Conservation (phyloP, 2,113 vertebrate genomes). For the Anguilla japonica region DNA sequence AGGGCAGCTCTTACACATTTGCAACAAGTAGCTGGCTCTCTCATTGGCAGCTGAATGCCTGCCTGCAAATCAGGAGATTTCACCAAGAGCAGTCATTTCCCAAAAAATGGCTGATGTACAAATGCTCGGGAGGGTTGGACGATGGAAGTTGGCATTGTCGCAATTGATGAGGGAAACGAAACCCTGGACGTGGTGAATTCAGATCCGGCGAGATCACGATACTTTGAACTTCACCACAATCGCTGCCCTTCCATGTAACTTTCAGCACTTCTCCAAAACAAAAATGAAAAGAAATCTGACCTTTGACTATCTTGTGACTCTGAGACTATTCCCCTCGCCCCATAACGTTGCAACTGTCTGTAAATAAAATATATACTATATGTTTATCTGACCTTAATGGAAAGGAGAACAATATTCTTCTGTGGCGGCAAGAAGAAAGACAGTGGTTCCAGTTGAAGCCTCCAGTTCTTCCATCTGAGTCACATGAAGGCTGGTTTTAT, state of each 20-base stretch:
- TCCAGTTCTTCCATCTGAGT: not conserved
- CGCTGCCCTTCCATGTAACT: not conserved
- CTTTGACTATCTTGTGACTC: not conserved
- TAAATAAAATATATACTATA: not conserved
- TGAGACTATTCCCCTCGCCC: not conserved
- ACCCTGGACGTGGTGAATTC: constrained; percentile 15
- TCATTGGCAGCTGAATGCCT: not conserved
- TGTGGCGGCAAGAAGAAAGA: not conserved
- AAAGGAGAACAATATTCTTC: not conserved
- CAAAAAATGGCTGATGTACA: not conserved
- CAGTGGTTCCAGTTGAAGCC: not conserved
- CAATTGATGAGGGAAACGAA: constrained; percentile 22
- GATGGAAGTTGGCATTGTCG: not conserved
- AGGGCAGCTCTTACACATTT: not conserved
- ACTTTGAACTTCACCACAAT: constrained; percentile 2
- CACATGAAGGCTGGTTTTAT: not conserved
- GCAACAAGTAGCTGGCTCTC: not conserved
- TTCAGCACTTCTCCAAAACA: not conserved
- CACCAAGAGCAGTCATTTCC: not conserved
- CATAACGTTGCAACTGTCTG: not conserved
- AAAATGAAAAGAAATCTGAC: not conserved
- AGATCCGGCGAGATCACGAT: not conserved
- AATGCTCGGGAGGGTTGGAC: not conserved
- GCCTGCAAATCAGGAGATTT: not conserved
- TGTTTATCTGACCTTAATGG: not conserved